These are phyloP conservation scores for Dendroctonus ponderosae DNA, from an alignment of 1,140 invertebrate genomes.

Conservation along the genomic window DNA sequence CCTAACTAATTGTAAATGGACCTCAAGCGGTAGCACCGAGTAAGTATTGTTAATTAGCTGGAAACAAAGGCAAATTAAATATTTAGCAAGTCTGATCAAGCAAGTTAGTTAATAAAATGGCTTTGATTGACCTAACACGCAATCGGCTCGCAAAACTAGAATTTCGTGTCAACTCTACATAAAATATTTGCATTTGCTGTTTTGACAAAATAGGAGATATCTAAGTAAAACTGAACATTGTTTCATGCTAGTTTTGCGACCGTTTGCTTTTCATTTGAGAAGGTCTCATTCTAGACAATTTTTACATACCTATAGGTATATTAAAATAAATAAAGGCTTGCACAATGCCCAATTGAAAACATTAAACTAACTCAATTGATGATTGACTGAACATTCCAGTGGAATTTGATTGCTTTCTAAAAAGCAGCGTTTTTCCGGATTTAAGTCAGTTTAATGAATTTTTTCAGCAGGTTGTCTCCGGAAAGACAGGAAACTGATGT, in stretches of 20 bases:
- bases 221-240: neutral
- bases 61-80: slow-evolving; percentile 1
- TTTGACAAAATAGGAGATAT: slow-evolving; percentile 9
- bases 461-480: neutral
- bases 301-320: too few relatives aligned
- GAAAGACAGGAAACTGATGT: slow-evolving; percentile 10
- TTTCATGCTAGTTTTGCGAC: neutral
- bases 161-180: slow-evolving; percentile 16
- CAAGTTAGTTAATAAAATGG: slow-evolving; percentile 8
- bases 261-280: too few relatives aligned
- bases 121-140: slow-evolving; percentile 14
- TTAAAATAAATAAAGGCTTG: too few relatives aligned
- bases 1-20: too few relatives aligned
- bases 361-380: too few relatives aligned
- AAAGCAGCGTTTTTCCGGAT: neutral
- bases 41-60: neutral
- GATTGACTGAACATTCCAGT: too few relatives aligned
- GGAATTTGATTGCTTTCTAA: too few relatives aligned
- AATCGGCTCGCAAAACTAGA: slow-evolving; percentile 10
- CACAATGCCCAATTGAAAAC: too few relatives aligned
- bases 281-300: too few relatives aligned
- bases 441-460: neutral
- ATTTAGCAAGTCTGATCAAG: slow-evolving; percentile 15
- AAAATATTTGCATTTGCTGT: slow-evolving; percentile 14
- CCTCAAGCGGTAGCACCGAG: too few relatives aligned